Conservation (phyloP, 1,140 invertebrate genomes). For the Chironomus tepperi region DNA sequence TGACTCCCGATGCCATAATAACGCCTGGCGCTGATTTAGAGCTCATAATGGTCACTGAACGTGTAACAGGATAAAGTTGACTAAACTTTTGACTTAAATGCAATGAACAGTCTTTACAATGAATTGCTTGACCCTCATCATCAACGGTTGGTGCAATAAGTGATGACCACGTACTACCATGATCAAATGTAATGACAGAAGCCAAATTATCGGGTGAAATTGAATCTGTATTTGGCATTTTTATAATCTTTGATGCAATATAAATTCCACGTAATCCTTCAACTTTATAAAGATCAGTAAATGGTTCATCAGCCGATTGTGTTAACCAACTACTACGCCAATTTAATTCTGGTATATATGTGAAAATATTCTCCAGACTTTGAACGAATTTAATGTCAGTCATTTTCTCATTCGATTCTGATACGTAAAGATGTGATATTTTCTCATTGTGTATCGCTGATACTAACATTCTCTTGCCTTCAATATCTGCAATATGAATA, state of each 20-base stretch:
- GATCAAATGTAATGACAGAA: conserved; percentile 81
- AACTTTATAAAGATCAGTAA: conserved; percentile 84
- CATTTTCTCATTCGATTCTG: conserved; percentile 50
- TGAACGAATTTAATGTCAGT: conserved; percentile 58
- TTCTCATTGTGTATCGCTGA: conserved; percentile 71
- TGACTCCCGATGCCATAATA: conserved; percentile 74
- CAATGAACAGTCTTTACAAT: conserved; percentile 68
- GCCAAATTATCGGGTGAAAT: conserved; percentile 64
- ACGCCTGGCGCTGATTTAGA: conserved; percentile 80
- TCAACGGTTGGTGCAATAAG: conserved; percentile 59
- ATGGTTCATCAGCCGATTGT: conserved; percentile 69
- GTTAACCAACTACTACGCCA: conserved; percentile 74
- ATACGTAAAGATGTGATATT: conserved; percentile 69
- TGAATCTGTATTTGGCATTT: conserved; percentile 39
- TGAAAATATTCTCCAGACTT: conserved; percentile 73
- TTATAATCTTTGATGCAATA: conserved; percentile 69
- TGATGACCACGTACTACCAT: conserved; percentile 70
- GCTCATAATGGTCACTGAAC: conserved; percentile 73
- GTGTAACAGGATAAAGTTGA: conserved; percentile 67
- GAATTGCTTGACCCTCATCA: conserved; percentile 52
- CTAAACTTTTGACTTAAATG: conserved; percentile 80
- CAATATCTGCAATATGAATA: conserved; percentile 77
- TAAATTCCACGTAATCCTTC: conserved; percentile 80
- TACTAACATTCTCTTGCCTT: conserved; percentile 68
- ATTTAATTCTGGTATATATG: conserved; percentile 70